Evolutionary conservation across 2,888 invertebrate species (phyloP).

Genomic region (Eulithis prunata): DNA sequence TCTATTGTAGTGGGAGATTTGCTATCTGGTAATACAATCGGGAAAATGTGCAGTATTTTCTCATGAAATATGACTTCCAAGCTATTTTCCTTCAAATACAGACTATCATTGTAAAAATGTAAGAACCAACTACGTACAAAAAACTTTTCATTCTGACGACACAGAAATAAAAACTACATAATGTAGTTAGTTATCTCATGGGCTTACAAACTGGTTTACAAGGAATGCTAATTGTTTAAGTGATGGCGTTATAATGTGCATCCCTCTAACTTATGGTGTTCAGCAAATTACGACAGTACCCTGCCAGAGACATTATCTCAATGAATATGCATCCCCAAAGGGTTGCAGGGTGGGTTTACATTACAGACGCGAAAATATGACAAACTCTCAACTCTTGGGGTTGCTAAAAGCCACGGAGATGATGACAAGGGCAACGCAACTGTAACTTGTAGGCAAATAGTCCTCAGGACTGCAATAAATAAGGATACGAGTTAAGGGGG

Average conservation of each 20-base stretch:
- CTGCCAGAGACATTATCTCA: constrained; percentile 46
- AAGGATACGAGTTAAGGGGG: constrained; percentile 69
- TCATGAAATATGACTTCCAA: too few relatives aligned
- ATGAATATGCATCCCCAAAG: constrained; percentile 62
- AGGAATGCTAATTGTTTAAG: background rate
- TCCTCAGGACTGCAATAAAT: constrained; percentile 74
- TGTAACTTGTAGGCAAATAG: constrained; percentile 54
- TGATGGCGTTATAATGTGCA: constrained; percentile 26
- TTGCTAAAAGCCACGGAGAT: constrained; percentile 62
- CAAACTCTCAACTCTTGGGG: constrained; percentile 48
- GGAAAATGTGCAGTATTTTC: too few relatives aligned
- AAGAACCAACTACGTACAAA: too few relatives aligned
- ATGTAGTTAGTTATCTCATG: too few relatives aligned
- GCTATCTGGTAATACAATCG: constrained; percentile 45
- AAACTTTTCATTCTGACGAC: too few relatives aligned
- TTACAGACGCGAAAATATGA: constrained; percentile 53
- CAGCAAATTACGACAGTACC: constrained; percentile 49
- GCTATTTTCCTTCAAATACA: too few relatives aligned
- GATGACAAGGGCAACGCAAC: constrained; percentile 62
- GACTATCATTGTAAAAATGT: too few relatives aligned
- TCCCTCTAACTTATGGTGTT: constrained; percentile 41
- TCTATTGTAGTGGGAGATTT: constrained; percentile 56
- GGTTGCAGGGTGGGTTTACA: constrained; percentile 48
- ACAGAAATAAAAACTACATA: too few relatives aligned
- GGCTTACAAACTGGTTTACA: too few relatives aligned